Evolutionary conservation across 2,888 invertebrate genomes (phyloP).

Genomic region (Helicoverpa assulta): DNA sequence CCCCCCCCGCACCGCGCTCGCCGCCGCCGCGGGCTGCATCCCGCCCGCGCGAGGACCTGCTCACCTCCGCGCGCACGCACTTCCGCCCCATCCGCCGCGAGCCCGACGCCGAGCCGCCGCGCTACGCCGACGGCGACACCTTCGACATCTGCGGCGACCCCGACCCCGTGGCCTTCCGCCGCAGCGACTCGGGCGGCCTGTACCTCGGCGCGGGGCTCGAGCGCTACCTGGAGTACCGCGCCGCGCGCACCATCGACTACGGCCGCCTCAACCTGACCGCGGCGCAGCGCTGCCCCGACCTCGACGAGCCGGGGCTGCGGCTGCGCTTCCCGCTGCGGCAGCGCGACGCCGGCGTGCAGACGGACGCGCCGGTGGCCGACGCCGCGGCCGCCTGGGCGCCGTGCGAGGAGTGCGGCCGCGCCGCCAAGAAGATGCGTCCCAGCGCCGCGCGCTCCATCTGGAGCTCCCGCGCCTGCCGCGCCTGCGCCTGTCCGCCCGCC

Average conservation of each 20-base stretch:
- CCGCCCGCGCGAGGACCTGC: conserved; percentile 91
- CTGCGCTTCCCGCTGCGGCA: conserved; percentile 92
- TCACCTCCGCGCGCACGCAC: conserved; percentile 95
- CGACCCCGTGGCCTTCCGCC: conserved; percentile 91
- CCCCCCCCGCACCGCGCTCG: conserved; percentile 80
- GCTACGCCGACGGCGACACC: conserved; percentile 93
- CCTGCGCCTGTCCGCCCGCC: conserved; percentile 72
- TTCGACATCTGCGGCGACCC: conserved; percentile 92
- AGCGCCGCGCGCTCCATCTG: conserved; percentile 72
- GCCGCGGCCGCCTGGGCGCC: conserved; percentile 67
- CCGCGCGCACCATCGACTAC: conserved; percentile 81
- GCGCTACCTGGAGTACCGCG: conserved; percentile 89
- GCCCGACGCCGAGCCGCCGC: conserved; percentile 74
- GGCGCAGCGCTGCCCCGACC: conserved; percentile 79
- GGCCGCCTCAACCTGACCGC: conserved; percentile 78
- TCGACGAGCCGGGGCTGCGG: conserved; percentile 86
- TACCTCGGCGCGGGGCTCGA: conserved; percentile 88
- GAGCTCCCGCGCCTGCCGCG: conserved; percentile 71
- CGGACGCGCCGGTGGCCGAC: conserved; percentile 67
- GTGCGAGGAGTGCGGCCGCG: conserved; percentile 80
- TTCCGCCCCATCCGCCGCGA: conserved; percentile 94
- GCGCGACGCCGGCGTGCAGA: conserved; percentile 79
- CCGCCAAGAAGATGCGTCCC: conserved; percentile 84
- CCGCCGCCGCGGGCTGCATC: conserved; percentile 56
- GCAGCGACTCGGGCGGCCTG: conserved; percentile 92